phyloP scores from a whole-genome alignment of 2,113 vertebrate species.

The Grus americana region DNA sequence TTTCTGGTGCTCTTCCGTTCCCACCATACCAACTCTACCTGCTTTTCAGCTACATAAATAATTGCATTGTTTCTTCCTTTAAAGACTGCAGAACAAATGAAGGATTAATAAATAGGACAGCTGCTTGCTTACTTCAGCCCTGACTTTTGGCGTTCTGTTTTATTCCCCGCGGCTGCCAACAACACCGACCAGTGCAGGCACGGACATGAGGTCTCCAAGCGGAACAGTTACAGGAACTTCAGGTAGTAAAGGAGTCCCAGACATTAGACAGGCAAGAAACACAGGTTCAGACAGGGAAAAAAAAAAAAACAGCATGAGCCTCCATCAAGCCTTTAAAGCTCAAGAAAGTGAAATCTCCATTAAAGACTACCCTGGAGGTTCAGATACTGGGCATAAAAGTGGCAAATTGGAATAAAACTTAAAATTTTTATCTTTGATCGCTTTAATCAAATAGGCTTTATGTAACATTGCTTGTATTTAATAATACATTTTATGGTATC shows the following conservation, averaged over 20 bases:
- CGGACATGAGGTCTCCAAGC: background rate
- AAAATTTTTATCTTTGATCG: background rate
- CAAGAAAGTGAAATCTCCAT: slow-evolving; percentile 1
- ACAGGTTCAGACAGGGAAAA: background rate
- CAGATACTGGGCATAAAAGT: background rate
- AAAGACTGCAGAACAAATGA: background rate
- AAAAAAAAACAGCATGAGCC: background rate
- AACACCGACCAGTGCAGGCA: slow-evolving; percentile 16
- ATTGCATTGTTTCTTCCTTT: background rate
- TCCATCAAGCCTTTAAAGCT: background rate
- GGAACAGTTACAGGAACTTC: slow-evolving; percentile 35
- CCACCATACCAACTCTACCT: background rate
- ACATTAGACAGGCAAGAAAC: background rate
- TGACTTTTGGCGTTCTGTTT: background rate
- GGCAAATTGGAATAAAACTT: background rate
- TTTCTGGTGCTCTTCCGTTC: background rate
- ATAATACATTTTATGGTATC: background rate
- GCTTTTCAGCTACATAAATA: background rate
- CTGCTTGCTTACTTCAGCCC: slow-evolving; percentile 19
- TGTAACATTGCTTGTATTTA: background rate
- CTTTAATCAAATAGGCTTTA: background rate
- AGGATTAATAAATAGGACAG: slow-evolving; percentile 12
- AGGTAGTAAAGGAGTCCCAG: background rate
- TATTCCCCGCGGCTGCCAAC: slow-evolving; percentile 1
- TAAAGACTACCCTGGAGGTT: background rate